Conservation (phyloP, 2,113 vertebrate genomes). For the Zosterops borbonicus region DNA sequence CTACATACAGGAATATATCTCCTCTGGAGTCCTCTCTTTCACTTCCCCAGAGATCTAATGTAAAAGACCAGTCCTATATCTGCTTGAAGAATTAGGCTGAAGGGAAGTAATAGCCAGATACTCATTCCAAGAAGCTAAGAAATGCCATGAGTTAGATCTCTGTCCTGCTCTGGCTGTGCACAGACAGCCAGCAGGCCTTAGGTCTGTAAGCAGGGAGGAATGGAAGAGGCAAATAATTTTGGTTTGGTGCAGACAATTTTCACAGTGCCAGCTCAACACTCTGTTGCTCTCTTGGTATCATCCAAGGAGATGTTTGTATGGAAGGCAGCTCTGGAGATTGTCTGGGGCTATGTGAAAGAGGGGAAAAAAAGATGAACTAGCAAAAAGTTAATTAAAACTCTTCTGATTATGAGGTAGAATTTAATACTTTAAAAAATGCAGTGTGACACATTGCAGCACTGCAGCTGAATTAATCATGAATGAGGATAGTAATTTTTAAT, state of each 20-base stretch:
- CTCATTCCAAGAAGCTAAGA: neutral
- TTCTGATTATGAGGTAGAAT: conserved; percentile 71
- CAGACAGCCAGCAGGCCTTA: neutral
- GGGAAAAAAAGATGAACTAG: conserved; percentile 59
- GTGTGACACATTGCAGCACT: conserved; percentile 66
- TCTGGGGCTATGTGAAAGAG: conserved; percentile 1
- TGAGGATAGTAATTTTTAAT: conserved; percentile 73
- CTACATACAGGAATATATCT: neutral
- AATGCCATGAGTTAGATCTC: neutral
- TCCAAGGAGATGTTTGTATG: neutral
- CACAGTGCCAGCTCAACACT: neutral
- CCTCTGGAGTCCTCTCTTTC: neutral
- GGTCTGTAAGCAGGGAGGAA: neutral
- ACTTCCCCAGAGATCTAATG: neutral
- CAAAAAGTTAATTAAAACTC: conserved; percentile 78
- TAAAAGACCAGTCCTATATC: neutral
- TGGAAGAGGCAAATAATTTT: neutral
- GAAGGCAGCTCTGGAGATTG: conserved; percentile 52
- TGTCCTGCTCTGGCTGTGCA: neutral
- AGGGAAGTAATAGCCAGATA: neutral
- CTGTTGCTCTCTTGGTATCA: neutral
- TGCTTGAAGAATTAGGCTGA: neutral
- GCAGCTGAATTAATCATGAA: conserved; percentile 78
- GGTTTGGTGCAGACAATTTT: neutral
- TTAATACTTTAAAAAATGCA: conserved; percentile 75